Base-by-base conservation (phyloP, 2,113 vertebrate genomes). In the Abramis brama region DNA sequence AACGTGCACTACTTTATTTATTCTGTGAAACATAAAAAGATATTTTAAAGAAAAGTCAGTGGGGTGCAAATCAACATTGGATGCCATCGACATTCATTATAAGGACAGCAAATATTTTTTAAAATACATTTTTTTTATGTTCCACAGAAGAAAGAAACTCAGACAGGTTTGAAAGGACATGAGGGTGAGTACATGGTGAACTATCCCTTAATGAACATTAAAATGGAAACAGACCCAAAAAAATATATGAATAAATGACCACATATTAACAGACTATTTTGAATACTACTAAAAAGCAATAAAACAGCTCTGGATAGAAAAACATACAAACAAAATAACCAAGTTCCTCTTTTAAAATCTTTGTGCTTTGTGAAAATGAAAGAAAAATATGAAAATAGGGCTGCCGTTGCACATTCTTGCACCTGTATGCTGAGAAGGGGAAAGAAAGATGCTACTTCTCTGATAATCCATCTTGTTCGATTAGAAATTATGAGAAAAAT, bases 301-400 rank as follows among this genome's bases (percentile, higher is more conserved):
- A 52, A 66, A 62, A 75, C 76, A 85, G 84, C 55, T 74, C 81
- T 68, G 57, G 79, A 79, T 27, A 62, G 19, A 25, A 55, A 83
- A 82, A 75, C 43, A 76, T n/a, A 73, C 6, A 68, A 70, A 59
- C 74, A 78, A 85, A 85, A 21, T 21, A 21, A 6, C 55, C 52
- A 87, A 71, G 59, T 82, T 87, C 83, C 62, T 85, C 77, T 82
- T 88, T 83, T n/a, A 66, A 86, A 86, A 71, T 19, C 21, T 59
- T 89, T 87, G 88, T 87, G 88, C 86, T 87, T 89, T 7, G 47
- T 82, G 59, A 89, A 89, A 86, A 83, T 87, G 79, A 85, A 82
- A 87, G 82, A 23, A 52, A 52, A 78, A 87, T 79, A 89, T 9
- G 25, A 85, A 85, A 83, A 86, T 70, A 79, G 79, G 68, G 78